Conservation (phyloP, 2,888 invertebrate genomes). For the Leistus spinibarbis region DNA sequence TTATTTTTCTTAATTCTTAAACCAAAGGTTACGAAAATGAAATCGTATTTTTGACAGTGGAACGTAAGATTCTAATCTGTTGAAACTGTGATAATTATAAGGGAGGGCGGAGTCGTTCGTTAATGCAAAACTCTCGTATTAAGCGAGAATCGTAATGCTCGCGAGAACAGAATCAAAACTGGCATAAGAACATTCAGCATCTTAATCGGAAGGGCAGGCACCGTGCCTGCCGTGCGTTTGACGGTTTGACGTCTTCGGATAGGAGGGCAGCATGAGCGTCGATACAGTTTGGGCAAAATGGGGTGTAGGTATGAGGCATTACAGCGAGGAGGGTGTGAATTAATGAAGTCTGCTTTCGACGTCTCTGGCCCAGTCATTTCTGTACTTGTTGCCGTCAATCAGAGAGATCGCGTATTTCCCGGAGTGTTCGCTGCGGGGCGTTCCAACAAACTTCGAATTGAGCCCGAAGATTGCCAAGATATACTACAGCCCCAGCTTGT, state of each 20-base stretch:
- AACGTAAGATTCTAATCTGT: neutral
- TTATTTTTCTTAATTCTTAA: too few species aligned
- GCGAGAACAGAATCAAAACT: neutral
- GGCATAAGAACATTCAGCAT: conserved; percentile 11
- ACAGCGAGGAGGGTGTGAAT: conserved; percentile 33
- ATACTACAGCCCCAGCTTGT: conserved; percentile 43
- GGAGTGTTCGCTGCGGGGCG: conserved; percentile 48
- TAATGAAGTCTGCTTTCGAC: conserved; percentile 40
- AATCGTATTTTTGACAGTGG: neutral
- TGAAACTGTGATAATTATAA: neutral
- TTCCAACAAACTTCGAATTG: conserved; percentile 49
- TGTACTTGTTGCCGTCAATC: conserved; percentile 38
- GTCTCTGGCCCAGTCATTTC: conserved; percentile 37
- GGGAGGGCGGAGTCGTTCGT: neutral
- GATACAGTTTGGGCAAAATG: neutral
- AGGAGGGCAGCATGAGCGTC: neutral
- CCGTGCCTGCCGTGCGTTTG: neutral
- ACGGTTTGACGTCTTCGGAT: neutral
- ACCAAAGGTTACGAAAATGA: neutral
- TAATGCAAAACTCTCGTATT: neutral
- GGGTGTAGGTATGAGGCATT: neutral
- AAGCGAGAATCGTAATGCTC: neutral
- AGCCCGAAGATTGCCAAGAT: conserved; percentile 53
- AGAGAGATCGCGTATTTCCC: conserved; percentile 42
- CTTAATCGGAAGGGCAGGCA: neutral